Evolutionary conservation across 2,888 invertebrate species (phyloP).

Genomic region (Drosophila recens): DNA sequence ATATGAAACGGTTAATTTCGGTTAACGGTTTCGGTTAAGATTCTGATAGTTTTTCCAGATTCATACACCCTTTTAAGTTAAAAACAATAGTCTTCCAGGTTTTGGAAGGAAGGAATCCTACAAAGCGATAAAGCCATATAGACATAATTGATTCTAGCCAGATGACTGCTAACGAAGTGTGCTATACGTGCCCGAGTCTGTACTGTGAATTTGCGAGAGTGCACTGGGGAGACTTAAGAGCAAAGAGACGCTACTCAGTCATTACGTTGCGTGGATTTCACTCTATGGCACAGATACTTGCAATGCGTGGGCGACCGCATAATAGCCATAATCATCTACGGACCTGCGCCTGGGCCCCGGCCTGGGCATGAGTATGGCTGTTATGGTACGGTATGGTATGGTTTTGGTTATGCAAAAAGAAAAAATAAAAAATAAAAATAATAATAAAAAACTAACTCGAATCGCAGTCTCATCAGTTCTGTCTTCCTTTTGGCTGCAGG

Average conservation of each 20-base stretch:
- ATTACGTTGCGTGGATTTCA: conserved; percentile 32
- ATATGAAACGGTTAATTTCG: too few species aligned
- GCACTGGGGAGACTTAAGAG: not conserved
- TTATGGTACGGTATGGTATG: not conserved
- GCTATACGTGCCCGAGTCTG: not conserved
- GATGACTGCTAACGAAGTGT: not conserved
- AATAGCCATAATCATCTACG: conserved; percentile 58
- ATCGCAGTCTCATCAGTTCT: conserved; percentile 39
- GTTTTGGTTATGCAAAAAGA: conserved; percentile 10
- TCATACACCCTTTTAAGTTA: too few species aligned
- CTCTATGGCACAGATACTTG: conserved; percentile 51
- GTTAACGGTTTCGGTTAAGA: too few species aligned
- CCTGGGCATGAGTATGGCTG: not conserved
- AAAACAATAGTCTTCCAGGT: too few species aligned
- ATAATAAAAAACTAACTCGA: conserved; percentile 13
- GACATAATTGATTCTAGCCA: not conserved
- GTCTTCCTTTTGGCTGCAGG: conserved; percentile 44
- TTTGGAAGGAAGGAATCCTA: not conserved
- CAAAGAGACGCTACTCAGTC: not conserved
- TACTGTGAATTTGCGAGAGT: not conserved
- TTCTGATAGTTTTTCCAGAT: too few species aligned
- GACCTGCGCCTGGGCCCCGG: conserved; percentile 41
- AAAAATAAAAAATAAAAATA: not conserved
- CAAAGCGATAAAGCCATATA: not conserved
- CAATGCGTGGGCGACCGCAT: conserved; percentile 56